Evolutionary conservation across 2,888 invertebrate genomes (phyloP), one percentile per base, ranked within the genome.

Genomic region (Deilephila porcellus): DNA sequence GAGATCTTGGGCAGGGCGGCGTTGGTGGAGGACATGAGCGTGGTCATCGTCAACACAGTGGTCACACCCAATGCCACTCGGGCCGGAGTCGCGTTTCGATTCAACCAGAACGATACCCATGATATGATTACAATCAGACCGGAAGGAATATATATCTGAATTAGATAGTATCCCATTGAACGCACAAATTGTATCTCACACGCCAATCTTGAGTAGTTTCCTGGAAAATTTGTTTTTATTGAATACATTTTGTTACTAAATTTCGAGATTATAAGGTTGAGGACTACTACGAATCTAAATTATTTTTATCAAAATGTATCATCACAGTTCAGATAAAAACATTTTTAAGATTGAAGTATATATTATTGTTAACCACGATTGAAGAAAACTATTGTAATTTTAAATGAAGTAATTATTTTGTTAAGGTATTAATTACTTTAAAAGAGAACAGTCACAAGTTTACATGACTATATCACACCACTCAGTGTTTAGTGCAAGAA

Each of bases 81-180:
- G 86, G 98, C 98, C 81, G 98, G 98, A 83, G 98, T 98, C 83
- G 98, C 98, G 93, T 98, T 98, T 89, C 98, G 97, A 95, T 98
- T 98, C 92, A 98, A 96, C 98, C 98, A 98, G 96, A 98, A 98
- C 90, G 98, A 98, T 92, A 98, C 98, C 98, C 98, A 98, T 88
- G 98, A 98, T 96, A 98, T 98, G 95, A 98, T 98, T 92, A 98
- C 98, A 95, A 98, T 98, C 93, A 99, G 96, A 93, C 98, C 98
- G 94, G 98, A 98, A 90, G 99, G 99, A 95, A 99, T 98, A 96
- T 99, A 99, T 95, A 99, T 99, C 96, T 99, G 99, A 95, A 99
- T 99, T 90, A 99, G 96, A 96, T 99, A 99, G 96, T 99, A 99
- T 90, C 99, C 99, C 98, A 99, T 98, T 90, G 98, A 98, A 84